A percentile compares a stretch with the other conserved stretches of the same genome.
Evolutionary conservation across 2,888 invertebrate species (phyloP).

Genomic region (Lomographa bimaculata): DNA sequence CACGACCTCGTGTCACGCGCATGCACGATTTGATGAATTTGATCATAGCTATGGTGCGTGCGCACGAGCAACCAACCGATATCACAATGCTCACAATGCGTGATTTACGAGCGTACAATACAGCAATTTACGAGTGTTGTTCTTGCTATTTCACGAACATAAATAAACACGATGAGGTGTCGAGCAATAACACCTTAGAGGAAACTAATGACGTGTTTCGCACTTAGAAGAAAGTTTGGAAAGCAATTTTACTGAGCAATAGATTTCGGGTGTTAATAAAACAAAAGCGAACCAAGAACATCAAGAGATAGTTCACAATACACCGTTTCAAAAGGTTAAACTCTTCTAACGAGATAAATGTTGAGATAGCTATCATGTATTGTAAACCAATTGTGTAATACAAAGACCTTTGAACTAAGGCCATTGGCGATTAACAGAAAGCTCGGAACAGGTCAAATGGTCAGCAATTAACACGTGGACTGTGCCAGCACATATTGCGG

Average conservation of each 20-base stretch:
- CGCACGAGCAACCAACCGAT: constrained; percentile 59
- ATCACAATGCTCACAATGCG: constrained; percentile 48
- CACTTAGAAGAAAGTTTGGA: not conserved
- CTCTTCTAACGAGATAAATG: constrained; percentile 2
- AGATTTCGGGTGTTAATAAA: too few species aligned
- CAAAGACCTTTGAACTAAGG: constrained; percentile 4
- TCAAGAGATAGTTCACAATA: too few species aligned
- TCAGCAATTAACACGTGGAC: too few species aligned
- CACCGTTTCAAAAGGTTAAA: too few species aligned
- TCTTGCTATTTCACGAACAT: constrained; percentile 42
- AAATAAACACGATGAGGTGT: constrained; percentile 39
- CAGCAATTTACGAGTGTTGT: too few species aligned
- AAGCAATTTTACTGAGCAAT: too few species aligned
- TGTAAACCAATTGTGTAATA: constrained; percentile 1
- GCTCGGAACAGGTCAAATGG: constrained; percentile 18
- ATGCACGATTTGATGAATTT: constrained; percentile 49
- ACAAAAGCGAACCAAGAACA: too few species aligned
- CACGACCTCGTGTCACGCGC: constrained; percentile 50
- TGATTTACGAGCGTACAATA: constrained; percentile 48
- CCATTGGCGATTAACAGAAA: constrained; percentile 10
- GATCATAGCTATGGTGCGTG: constrained; percentile 58
- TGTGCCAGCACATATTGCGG: constrained; percentile 27
- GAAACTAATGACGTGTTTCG: constrained; percentile 12
- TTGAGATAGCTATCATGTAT: constrained; percentile 3
- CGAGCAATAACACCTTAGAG: constrained; percentile 13